Conservation (phyloP, 2,113 vertebrate species). For the Pimephales promelas region DNA sequence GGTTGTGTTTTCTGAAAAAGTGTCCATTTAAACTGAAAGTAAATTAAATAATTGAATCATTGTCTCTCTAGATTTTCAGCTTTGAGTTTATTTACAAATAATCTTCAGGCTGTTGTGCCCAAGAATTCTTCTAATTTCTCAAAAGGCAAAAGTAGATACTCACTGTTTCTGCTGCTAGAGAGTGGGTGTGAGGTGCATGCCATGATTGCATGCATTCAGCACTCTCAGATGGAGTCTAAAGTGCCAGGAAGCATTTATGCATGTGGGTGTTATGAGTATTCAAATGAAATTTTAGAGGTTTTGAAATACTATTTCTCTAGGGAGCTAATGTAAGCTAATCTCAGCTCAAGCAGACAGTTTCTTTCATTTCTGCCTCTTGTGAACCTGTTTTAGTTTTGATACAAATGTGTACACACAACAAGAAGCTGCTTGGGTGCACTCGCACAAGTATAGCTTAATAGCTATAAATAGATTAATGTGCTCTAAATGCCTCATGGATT, state of each 20-base stretch:
- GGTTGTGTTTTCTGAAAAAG: not conserved
- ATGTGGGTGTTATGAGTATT: constrained; percentile 12
- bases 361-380: constrained; percentile 18
- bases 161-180: constrained; percentile 14
- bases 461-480: not conserved
- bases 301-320: constrained; percentile 24
- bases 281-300: constrained; percentile 9
- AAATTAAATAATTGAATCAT: not conserved
- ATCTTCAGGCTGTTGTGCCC: constrained; percentile 1
- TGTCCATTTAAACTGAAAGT: constrained; percentile 4
- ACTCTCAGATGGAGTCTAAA: not conserved
- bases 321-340: not conserved
- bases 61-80: constrained; percentile 28
- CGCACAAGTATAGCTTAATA: not conserved
- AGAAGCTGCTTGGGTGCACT: not conserved
- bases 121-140: not conserved
- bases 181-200: constrained; percentile 17
- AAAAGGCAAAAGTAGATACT: constrained; percentile 2
- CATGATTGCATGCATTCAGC: constrained; percentile 36
- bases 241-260: constrained; percentile 5
- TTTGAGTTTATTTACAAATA: constrained; percentile 29
- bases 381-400: not conserved
- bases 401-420: constrained; percentile 6
- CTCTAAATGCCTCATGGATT: not conserved
- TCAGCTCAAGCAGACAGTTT: not conserved